Evolutionary conservation across 2,888 invertebrate genomes (phyloP).

Genomic region (Drosophila nr. perissopoda): DNA sequence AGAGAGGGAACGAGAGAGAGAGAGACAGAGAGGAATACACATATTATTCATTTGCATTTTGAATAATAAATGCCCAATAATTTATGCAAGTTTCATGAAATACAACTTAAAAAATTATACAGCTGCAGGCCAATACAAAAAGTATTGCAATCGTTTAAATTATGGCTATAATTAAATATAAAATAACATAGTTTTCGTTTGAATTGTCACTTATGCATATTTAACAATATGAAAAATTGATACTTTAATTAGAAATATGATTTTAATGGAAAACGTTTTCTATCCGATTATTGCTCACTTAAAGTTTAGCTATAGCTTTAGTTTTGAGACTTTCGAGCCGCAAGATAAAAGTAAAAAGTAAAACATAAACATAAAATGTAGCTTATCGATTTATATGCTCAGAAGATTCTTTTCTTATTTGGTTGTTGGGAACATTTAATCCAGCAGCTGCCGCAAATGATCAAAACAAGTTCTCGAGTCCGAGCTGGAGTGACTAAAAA

Average conservation of each 20-base stretch:
- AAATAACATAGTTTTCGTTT: background rate
- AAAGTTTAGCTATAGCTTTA: background rate
- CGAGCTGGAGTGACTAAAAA: slow-evolving; percentile 17
- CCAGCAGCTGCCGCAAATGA: slow-evolving; percentile 61
- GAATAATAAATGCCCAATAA: slow-evolving; percentile 27
- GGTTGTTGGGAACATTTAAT: slow-evolving; percentile 21
- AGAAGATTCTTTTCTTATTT: slow-evolving; percentile 6
- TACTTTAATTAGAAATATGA: slow-evolving; percentile 29
- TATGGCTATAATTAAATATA: slow-evolving; percentile 44
- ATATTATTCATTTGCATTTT: slow-evolving; percentile 26
- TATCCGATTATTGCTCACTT: slow-evolving; percentile 41
- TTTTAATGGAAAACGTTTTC: slow-evolving; percentile 5
- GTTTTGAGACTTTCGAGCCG: slow-evolving; percentile 12
- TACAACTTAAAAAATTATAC: slow-evolving; percentile 26
- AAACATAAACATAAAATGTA: slow-evolving; percentile 50
- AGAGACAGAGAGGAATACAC: background rate
- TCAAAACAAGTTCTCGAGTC: slow-evolving; percentile 59
- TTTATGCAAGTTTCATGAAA: slow-evolving; percentile 9
- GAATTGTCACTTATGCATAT: slow-evolving; percentile 2
- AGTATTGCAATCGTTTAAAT: slow-evolving; percentile 24
- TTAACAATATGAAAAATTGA: slow-evolving; percentile 4
- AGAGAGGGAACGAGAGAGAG: background rate
- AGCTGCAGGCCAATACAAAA: slow-evolving; percentile 32
- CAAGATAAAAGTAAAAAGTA: slow-evolving; percentile 4
- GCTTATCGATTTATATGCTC: slow-evolving; percentile 62